Base-by-base conservation (phyloP, 1,140 invertebrate genomes). In the Wasmannia auropunctata region DNA sequence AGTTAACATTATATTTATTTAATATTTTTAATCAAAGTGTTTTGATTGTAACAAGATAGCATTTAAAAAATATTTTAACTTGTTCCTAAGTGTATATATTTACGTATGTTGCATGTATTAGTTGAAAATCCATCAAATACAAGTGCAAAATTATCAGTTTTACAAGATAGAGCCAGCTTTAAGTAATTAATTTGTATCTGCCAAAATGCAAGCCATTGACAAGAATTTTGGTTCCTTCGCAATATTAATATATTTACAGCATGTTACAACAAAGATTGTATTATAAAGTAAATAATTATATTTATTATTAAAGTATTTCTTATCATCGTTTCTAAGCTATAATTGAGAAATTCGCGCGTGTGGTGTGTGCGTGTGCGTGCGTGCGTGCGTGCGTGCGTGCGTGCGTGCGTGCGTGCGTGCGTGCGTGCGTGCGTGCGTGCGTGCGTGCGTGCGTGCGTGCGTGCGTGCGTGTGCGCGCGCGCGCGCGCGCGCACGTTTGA, bases 171-270 rank as follows among this genome's bases (percentile, higher is more conserved):
- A 60, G 10, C 5, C 25, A 85, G 72, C 58, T 85, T 76, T 25
- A 49, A 60, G 31, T 69, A 58, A 43, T 58, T 79, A 7, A 87
- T 58, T 91, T 90, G 72, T 83, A 90, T 90, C 91, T 91, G 91
- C 90, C 91, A 87, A 81, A 85, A 91, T 90, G 91, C 90, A 90
- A 91, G 86, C 91, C 91, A 91, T 89, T 63, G 90, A 91, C 54
- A 88, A 75, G 62, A 74, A 75, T 70, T 74, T 49, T 65, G n/a
- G 56, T 67, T 84, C 74, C 19, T 72, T 54, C 34, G 69, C 58
- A 69, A 14, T 51, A 76, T 67, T 46, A 69, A 85, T 88, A 81
- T 37, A 77, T 31, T 76, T 67, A 74, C 14, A 63, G 85, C 87
- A 86, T 90, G 85, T 84, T 43, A 62, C 51, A 83, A 86, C 2